Percentiles rank a stretch among this genome's conserved stretches.
Evolutionary conservation across 2,888 invertebrate species (phyloP).

Genomic region (Malachius bipustulatus): DNA sequence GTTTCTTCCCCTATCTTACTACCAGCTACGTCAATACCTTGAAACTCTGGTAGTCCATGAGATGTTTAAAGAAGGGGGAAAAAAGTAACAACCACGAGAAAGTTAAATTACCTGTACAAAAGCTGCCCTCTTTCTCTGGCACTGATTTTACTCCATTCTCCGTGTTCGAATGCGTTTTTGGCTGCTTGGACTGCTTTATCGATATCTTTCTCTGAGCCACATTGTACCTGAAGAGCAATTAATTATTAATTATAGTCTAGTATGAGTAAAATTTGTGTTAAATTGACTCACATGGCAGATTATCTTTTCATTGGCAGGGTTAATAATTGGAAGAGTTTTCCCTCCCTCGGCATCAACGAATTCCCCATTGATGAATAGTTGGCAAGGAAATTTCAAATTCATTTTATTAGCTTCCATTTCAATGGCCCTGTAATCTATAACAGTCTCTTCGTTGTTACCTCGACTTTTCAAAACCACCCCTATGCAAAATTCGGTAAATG

Average conservation of each 20-base stretch:
- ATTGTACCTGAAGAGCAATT: slow-evolving; percentile 46
- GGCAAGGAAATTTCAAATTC: slow-evolving; percentile 74
- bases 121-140: slow-evolving; percentile 80
- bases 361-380: slow-evolving; percentile 82
- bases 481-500: slow-evolving; percentile 68
- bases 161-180: slow-evolving; percentile 72
- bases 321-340: slow-evolving; percentile 54
- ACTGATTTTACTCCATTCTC: slow-evolving; percentile 91
- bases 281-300: slow-evolving; percentile 55
- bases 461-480: slow-evolving; percentile 56
- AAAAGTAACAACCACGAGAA: not conserved
- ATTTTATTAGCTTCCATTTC: slow-evolving; percentile 72
- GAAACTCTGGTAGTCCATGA: no score
- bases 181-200: slow-evolving; percentile 82
- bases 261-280: no score
- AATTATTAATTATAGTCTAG: no score
- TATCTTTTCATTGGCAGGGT: slow-evolving; percentile 75
- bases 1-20: no score
- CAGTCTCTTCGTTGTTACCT: slow-evolving; percentile 43
- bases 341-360: slow-evolving; percentile 69
- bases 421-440: slow-evolving; percentile 61
- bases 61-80: not conserved
- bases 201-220: slow-evolving; percentile 69
- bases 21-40: no score
- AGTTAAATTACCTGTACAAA: slow-evolving; percentile 67